These are phyloP conservation scores for Macrochelys suwanniensis DNA, from an alignment of 2,797 vertebrate genomes.

Conservation along the genomic window DNA sequence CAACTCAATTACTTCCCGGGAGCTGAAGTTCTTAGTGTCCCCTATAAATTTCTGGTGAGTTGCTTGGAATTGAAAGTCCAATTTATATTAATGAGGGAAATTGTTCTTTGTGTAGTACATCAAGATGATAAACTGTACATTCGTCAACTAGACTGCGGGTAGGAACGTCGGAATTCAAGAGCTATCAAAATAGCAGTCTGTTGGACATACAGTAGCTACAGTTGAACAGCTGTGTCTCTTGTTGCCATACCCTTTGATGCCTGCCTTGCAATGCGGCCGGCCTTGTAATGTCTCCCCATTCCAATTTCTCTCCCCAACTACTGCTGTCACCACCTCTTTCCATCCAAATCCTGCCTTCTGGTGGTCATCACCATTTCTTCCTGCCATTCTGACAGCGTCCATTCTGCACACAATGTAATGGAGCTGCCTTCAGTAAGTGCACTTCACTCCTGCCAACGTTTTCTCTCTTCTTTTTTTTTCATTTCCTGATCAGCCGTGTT, in stretches of 20 bases:
- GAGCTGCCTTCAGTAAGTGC: neutral
- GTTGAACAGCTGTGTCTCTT: neutral
- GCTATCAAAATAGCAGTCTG: neutral
- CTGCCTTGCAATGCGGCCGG: neutral
- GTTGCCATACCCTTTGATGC: neutral
- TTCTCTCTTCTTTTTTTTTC: neutral
- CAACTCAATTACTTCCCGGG: neutral
- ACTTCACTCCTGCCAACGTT: neutral
- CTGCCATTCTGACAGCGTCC: neutral
- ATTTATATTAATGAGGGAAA: constrained; percentile 54
- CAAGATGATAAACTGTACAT: constrained; percentile 10
- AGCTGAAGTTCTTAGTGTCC: neutral
- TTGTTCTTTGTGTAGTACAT: constrained; percentile 25
- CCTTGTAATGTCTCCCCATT: neutral
- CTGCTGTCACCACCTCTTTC: neutral
- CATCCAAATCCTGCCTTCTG: neutral
- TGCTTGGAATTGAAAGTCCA: constrained; percentile 35
- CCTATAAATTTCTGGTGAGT: constrained; percentile 12
- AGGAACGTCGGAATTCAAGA: neutral
- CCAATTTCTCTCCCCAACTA: neutral
- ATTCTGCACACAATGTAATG: accelerated
- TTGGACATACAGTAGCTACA: neutral
- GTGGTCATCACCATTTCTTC: neutral
- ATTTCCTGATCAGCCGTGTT: neutral
- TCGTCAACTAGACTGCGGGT: neutral